Conservation (phyloP, 2,113 vertebrate species). For the Saimiri boliviensis region DNA sequence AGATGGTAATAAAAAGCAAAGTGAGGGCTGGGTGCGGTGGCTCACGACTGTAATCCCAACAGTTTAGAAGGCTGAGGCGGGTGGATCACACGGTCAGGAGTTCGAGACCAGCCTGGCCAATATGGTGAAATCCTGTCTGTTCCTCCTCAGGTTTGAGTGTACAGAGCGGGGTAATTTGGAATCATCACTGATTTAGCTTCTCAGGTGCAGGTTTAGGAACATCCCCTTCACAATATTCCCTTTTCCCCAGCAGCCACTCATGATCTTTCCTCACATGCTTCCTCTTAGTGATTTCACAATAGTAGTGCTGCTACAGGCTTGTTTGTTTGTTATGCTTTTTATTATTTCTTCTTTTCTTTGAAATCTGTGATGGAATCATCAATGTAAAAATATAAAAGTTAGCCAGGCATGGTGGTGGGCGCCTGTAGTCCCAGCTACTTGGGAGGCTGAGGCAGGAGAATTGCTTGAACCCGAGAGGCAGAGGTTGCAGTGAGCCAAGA, state of each 20-base stretch:
- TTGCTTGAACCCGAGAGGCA: too few species aligned
- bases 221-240: neutral
- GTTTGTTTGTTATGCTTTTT: neutral
- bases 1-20: slow-evolving; percentile 46
- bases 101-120: too few species aligned
- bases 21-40: neutral
- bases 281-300: neutral
- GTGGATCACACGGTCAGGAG: too few species aligned
- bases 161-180: neutral
- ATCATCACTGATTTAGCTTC: neutral
- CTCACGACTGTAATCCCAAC: too few species aligned
- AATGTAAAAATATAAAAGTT: neutral
- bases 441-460: too few species aligned
- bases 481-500: too few species aligned
- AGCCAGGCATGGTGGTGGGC: too few species aligned
- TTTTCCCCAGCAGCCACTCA: neutral
- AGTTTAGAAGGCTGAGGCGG: too few species aligned
- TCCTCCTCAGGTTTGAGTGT: neutral
- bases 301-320: neutral
- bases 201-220: neutral
- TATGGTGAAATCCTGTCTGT: neutral
- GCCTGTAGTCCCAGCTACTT: too few species aligned
- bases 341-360: neutral
- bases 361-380: slow-evolving; percentile 10
- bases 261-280: neutral